Conservation (phyloP, 2,888 invertebrate species). For the Euproctis similis region DNA sequence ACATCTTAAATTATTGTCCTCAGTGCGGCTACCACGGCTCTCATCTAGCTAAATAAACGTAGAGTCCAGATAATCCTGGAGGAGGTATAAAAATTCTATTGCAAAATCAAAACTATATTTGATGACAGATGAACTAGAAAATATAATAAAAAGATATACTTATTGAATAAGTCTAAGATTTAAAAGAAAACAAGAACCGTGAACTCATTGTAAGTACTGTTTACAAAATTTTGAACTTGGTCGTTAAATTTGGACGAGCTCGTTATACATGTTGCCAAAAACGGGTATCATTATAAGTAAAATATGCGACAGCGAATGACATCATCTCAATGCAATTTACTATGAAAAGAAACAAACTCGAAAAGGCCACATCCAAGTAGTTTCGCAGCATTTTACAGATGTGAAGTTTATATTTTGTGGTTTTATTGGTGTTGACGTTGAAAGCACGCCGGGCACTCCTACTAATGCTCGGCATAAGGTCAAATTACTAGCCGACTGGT, state of each 20-base stretch:
- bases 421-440: conserved; percentile 55
- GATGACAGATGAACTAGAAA: no score
- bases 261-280: conserved; percentile 12
- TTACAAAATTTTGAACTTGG: no score
- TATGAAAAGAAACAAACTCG: conserved; percentile 5
- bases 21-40: conserved; percentile 51
- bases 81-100: conserved; percentile 29
- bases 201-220: no score
- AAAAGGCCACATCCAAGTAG: conserved; percentile 44
- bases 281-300: conserved; percentile 11
- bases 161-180: no score
- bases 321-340: conserved; percentile 12
- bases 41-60: conserved; percentile 54
- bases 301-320: conserved; percentile 12
- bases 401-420: conserved; percentile 47
- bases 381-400: conserved; percentile 45
- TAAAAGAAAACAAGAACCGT: no score
- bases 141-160: no score
- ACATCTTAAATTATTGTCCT: conserved; percentile 73
- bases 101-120: no score
- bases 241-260: neutral
- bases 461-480: conserved; percentile 58
- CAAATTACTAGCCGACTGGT: conserved; percentile 56
- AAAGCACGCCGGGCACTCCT: conserved; percentile 52
- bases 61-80: conserved; percentile 44